Percentiles rank a stretch among this genome's conserved stretches.
Conservation (phyloP, 2,113 vertebrate genomes). For the Aramus guarauna region DNA sequence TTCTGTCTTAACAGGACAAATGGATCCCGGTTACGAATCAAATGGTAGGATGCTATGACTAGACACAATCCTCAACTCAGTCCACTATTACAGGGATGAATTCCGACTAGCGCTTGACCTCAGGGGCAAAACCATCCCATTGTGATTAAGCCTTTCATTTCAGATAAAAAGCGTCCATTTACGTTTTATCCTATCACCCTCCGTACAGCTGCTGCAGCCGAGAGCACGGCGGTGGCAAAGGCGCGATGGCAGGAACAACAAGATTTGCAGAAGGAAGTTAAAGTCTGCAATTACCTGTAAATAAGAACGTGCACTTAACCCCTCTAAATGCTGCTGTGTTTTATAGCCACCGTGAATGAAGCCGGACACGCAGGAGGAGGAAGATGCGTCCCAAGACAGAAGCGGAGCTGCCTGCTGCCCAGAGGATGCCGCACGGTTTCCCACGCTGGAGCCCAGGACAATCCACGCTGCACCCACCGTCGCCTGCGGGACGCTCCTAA, state of each 20-base stretch:
- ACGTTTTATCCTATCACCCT: neutral
- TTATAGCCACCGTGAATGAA: neutral
- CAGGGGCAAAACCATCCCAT: neutral
- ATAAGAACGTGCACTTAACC: neutral
- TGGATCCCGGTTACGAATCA: neutral
- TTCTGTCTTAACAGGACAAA: neutral
- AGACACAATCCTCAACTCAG: neutral
- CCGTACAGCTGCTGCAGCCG: neutral
- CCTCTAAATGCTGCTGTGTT: neutral
- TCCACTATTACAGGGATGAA: neutral
- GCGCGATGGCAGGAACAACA: neutral
- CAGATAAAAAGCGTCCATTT: neutral
- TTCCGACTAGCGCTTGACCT: neutral
- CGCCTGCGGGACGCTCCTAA: neutral
- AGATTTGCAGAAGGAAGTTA: neutral
- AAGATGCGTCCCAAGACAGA: neutral
- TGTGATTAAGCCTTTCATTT: neutral
- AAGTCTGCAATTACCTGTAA: too few relatives aligned
- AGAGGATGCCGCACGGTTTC: rapidly evolving
- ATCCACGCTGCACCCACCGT: rapidly evolving
- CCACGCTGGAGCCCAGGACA: neutral
- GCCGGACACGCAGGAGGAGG: neutral
- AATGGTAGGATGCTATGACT: neutral
- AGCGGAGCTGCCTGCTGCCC: neutral
- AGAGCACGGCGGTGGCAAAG: neutral